Conservation (phyloP, 2,797 vertebrate genomes). For the Eurystomus glaucurus region DNA sequence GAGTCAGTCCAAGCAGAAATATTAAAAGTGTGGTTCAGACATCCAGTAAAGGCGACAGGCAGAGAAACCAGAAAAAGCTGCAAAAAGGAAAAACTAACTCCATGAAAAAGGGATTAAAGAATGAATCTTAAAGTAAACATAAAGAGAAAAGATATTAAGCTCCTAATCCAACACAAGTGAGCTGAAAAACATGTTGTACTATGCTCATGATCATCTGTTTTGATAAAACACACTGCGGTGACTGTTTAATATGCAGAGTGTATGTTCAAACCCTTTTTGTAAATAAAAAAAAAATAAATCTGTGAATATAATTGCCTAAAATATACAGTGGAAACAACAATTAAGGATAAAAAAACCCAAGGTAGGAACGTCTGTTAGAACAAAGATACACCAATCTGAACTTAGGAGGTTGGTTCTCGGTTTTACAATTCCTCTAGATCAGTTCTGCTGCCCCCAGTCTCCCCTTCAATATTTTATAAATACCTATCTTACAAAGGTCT, state of each 20-base stretch:
- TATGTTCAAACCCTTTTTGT: background rate
- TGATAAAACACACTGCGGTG: background rate
- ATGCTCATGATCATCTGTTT: background rate
- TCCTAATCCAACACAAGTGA: constrained; percentile 43
- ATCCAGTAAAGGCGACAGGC: constrained; percentile 15
- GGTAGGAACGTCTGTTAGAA: background rate
- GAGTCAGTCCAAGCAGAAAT: constrained; percentile 37
- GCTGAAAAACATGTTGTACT: background rate
- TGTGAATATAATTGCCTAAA: background rate
- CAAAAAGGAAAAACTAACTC: background rate
- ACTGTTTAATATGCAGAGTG: background rate
- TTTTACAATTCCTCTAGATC: background rate
- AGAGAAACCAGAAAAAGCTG: background rate
- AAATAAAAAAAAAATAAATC: constrained; percentile 14
- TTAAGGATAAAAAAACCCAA: background rate
- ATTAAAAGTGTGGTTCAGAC: background rate
- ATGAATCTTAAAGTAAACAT: constrained; percentile 35
- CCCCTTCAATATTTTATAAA: background rate
- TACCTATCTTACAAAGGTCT: background rate
- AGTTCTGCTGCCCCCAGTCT: background rate
- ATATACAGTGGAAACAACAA: background rate
- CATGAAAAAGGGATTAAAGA: constrained; percentile 41
- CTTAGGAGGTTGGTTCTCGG: background rate
- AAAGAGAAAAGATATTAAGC: constrained; percentile 14
- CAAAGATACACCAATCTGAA: background rate